phyloP scores from a whole-genome alignment of 64 coral and sea anemone species.

The Stichodactyla mertensii region DNA sequence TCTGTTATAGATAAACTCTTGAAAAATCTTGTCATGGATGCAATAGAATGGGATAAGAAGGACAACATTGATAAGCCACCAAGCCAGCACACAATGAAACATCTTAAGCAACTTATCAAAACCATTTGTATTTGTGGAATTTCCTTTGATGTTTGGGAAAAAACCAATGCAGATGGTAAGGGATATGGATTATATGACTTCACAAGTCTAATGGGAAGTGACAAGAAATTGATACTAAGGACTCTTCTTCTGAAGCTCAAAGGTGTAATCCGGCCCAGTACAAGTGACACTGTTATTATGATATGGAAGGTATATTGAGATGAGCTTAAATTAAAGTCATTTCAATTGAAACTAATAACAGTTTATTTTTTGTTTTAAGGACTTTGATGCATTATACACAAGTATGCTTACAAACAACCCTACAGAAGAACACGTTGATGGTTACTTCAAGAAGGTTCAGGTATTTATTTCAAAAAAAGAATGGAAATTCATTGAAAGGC shows the following conservation, averaged over 20 bases:
- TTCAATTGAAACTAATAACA: not conserved
- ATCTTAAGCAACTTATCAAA: conserved; percentile 20
- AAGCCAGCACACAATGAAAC: conserved; percentile 7
- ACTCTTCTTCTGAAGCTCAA: conserved; percentile 10
- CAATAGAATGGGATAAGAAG: conserved; percentile 37
- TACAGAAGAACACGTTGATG: not conserved
- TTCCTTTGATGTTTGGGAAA: conserved; percentile 61
- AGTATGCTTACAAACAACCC: too few species aligned
- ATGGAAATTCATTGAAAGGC: too few species aligned
- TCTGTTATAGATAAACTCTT: conserved; percentile 19
- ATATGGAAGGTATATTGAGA: conserved; percentile 7
- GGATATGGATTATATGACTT: conserved; percentile 35
- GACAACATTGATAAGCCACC: conserved; percentile 21
- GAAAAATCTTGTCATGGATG: conserved; percentile 30
- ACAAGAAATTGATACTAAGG: conserved; percentile 21
- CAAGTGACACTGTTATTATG: not conserved
- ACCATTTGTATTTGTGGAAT: conserved; percentile 55
- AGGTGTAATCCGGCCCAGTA: not conserved
- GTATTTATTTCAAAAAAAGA: too few species aligned
- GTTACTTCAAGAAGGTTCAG: not conserved
- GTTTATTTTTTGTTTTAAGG: too few species aligned
- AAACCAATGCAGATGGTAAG: conserved; percentile 57
- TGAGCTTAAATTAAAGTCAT: too few species aligned
- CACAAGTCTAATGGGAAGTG: conserved; percentile 59
- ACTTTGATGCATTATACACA: too few species aligned